A percentile compares a stretch with the other conserved stretches of the same genome.
phyloP scores from a whole-genome alignment of 2,888 invertebrate genomes.

The Gastracanthus pulcherrimus region DNA sequence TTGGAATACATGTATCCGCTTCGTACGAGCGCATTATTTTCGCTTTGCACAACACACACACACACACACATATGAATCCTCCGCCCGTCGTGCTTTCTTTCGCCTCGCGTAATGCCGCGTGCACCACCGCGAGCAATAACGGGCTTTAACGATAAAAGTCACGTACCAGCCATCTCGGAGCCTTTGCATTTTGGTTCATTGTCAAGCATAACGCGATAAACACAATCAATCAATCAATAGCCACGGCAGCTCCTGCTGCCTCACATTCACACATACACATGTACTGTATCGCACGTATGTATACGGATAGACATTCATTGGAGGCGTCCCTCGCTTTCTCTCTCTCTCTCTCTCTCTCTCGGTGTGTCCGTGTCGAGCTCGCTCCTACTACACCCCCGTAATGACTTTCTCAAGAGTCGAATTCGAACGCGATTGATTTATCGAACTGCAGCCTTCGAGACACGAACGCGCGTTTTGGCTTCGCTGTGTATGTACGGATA shows the following conservation, averaged over 20 bases:
- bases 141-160: not conserved
- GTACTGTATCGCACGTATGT: too few species aligned
- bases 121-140: not conserved
- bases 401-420: conserved; percentile 19
- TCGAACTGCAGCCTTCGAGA: conserved; percentile 4
- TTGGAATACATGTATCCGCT: too few species aligned
- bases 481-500: too few species aligned
- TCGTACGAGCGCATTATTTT: too few species aligned
- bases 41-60: too few species aligned
- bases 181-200: conserved; percentile 19
- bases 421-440: conserved; percentile 23
- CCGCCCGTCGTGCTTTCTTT: too few species aligned
- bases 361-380: not conserved
- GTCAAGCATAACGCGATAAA: conserved; percentile 27
- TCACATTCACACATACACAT: not conserved
- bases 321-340: too few species aligned
- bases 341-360: too few species aligned
- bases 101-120: not conserved
- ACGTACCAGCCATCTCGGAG: not conserved
- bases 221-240: conserved; percentile 33
- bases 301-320: not conserved
- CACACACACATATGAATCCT: too few species aligned
- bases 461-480: not conserved
- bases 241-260: not conserved
- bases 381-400: not conserved